Evolutionary conservation across 1,140 invertebrate species (phyloP).

Genomic region (Telenomus remus): DNA sequence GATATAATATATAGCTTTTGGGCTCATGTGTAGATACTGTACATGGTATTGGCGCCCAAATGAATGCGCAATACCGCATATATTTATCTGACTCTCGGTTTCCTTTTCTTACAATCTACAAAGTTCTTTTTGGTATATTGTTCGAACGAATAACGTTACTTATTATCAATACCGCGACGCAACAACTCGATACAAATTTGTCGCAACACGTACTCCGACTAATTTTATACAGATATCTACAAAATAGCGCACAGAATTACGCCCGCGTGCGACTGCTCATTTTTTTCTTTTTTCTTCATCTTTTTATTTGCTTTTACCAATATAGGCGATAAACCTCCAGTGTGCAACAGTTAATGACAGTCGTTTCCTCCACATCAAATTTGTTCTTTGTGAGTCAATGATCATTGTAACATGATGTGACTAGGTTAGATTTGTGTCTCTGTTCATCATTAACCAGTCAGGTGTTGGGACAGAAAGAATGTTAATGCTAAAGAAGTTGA

Average conservation of each 20-base stretch:
- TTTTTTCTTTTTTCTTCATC: neutral
- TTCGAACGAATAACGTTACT: conserved; percentile 61
- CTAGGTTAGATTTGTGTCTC: too few relatives aligned
- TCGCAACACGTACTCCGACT: conserved; percentile 64
- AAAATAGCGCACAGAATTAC: conserved; percentile 64
- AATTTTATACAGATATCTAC: conserved; percentile 76
- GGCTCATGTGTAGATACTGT: conserved; percentile 64
- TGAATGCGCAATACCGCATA: conserved; percentile 45
- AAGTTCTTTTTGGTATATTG: conserved; percentile 62
- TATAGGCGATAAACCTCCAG: neutral
- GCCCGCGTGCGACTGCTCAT: conserved; percentile 55
- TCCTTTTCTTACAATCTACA: conserved; percentile 42
- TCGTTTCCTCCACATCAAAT: too few relatives aligned
- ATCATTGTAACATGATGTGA: too few relatives aligned
- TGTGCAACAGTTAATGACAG: too few relatives aligned
- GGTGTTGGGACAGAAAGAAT: too few relatives aligned
- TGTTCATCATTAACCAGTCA: too few relatives aligned
- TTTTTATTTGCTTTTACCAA: neutral
- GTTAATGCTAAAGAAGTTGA: too few relatives aligned
- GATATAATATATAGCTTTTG: conserved; percentile 60
- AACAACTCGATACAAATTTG: conserved; percentile 72
- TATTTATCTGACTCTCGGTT: conserved; percentile 39
- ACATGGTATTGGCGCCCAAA: conserved; percentile 60
- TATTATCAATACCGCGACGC: conserved; percentile 67
- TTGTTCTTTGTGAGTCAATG: too few relatives aligned